These are phyloP conservation scores for Saturnia pavonia DNA, from an alignment of 2,888 invertebrate genomes.

Conservation along the genomic window DNA sequence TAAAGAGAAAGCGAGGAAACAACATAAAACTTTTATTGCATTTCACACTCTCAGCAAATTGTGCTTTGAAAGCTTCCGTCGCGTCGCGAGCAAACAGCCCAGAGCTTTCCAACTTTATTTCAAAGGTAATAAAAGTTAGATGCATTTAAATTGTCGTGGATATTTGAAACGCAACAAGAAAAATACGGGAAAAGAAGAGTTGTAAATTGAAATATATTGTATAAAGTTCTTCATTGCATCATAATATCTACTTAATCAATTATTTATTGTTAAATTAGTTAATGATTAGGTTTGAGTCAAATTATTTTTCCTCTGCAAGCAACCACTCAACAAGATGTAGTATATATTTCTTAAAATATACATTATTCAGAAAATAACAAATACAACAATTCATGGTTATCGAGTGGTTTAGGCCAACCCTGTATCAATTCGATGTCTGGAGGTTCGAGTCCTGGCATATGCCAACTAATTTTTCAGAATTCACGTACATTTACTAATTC, in stretches of 20 bases:
- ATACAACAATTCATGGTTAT: too few relatives aligned
- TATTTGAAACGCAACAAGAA: neutral
- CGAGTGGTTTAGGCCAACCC: too few relatives aligned
- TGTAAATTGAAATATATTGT: neutral
- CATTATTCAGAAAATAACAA: too few relatives aligned
- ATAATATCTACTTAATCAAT: neutral
- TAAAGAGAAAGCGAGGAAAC: neutral
- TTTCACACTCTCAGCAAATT: constrained; percentile 1
- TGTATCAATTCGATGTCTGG: too few relatives aligned
- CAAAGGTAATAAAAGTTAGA: neutral
- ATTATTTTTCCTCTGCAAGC: neutral
- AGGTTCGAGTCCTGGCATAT: too few relatives aligned
- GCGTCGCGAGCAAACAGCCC: neutral
- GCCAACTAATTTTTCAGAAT: too few relatives aligned
- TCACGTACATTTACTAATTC: too few relatives aligned
- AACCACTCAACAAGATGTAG: too few relatives aligned
- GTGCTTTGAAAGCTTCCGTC: constrained; percentile 14
- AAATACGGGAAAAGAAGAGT: neutral
- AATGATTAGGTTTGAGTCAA: neutral
- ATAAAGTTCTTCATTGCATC: neutral
- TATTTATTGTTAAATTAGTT: neutral
- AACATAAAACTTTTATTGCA: neutral
- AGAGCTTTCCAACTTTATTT: constrained; percentile 1
- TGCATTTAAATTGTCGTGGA: neutral
- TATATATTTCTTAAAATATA: too few relatives aligned